Evolutionary conservation across 2,113 vertebrate species (phyloP), one percentile per base, ranked within the genome.

Genomic region (Trinectes maculatus): DNA sequence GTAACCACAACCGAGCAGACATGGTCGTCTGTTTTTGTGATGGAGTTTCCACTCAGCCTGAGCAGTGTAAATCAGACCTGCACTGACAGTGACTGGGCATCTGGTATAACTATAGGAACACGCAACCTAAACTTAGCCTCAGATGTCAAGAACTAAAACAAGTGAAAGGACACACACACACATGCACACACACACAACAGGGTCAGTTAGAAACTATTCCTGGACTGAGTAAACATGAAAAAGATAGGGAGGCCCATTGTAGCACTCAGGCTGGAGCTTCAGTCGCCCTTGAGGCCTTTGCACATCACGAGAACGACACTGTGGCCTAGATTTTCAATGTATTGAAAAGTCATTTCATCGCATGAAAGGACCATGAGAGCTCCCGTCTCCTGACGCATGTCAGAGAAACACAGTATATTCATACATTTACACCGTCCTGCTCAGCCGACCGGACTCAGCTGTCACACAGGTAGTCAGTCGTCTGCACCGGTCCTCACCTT

Each of bases 401-500:
- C n/a, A n/a, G n/a, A n/a, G n/a, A n/a, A n/a, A n/a, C n/a, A n/a
- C n/a, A n/a, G n/a, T n/a, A n/a, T n/a, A n/a, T n/a, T n/a, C n/a
- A n/a, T n/a, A n/a, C n/a, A n/a, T n/a, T n/a, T n/a, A n/a, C n/a
- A n/a, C n/a, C n/a, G n/a, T n/a, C n/a, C n/a, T n/a, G n/a, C n/a
- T n/a, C n/a, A n/a, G n/a, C n/a, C n/a, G 63, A 43, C 13, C 1
- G 12, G 64, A 74, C 54, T 24, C 1, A 1, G 8, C 37, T 0
- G 19, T 24, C 46, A 26, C 36, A 59, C 11, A 37, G 57, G 16
- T 24, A 24, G 33, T 53, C 40, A 48, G 33, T 53, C 40, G 43
- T 25, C 24, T 29, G 48, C 25, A 22, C 6, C 0, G 5, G 3
- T n/a, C 7, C 74, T 90, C 91, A 98, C 98, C 96, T 98, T 98